phyloP scores from a whole-genome alignment of 2,113 vertebrate species.

The Argyrosomus japonicus region DNA sequence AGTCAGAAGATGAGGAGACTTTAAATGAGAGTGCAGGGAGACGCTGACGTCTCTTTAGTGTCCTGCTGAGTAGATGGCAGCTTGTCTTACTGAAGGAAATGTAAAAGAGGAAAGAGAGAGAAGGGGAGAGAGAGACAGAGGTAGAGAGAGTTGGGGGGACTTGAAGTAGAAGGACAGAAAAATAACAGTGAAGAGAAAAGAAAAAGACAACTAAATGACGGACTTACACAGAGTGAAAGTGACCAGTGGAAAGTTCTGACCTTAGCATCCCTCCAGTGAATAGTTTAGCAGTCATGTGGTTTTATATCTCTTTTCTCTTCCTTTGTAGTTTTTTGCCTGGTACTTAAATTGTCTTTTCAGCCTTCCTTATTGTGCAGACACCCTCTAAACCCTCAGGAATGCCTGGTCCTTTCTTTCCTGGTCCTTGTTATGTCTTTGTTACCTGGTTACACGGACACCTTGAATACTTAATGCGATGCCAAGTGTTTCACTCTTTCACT shows the following conservation, averaged over 20 bases:
- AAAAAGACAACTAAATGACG: not conserved
- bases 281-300: constrained; percentile 24
- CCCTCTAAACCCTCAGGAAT: constrained; percentile 16
- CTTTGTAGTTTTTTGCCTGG: not conserved
- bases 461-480: not conserved
- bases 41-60: constrained; percentile 12
- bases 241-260: constrained; percentile 47
- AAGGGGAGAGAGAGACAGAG: not conserved
- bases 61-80: constrained; percentile 26
- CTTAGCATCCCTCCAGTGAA: constrained; percentile 10
- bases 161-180: not conserved
- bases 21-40: constrained; percentile 25
- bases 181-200: not conserved
- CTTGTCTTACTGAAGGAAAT: constrained; percentile 8
- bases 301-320: constrained; percentile 25
- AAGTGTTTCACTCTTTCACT: not conserved
- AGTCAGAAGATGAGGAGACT: constrained; percentile 10
- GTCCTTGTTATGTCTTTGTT: not conserved
- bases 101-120: not conserved
- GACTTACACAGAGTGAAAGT: constrained; percentile 1
- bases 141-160: not conserved
- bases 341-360: constrained; percentile 11
- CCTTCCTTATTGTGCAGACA: not conserved
- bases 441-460: not conserved
- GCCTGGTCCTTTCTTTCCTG: not conserved